Evolutionary conservation across 2,113 vertebrate genomes (phyloP), one percentile per base, ranked within the genome.

Genomic region (Glaucidium brasilianum): DNA sequence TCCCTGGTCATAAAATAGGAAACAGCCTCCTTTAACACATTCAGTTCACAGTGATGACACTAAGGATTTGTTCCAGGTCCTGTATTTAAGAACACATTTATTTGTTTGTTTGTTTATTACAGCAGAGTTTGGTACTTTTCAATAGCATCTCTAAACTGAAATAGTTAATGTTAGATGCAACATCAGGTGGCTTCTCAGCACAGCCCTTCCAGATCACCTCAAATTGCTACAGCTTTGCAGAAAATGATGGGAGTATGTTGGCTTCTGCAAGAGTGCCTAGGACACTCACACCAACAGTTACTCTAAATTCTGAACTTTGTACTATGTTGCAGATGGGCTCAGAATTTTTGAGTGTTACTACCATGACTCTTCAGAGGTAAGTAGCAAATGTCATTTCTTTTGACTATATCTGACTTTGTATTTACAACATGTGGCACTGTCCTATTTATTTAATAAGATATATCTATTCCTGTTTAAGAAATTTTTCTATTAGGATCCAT

Each of bases 391-490:
- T 59, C 0, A 64, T 92, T 95, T 91, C 60, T 71, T 78, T 85
- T 52, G 56, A 71, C 91, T 59, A 35, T 32, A 53, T 76, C 62
- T 85, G 43, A 39, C 66, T 92, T 89, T 26, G 15, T 66, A 83
- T 94, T 93, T 94, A 83, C 62, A 83, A 32, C 56, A 63, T 53
- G 56, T 67, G 43, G 63, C 68, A n/a, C 55, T n/a, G 20, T 47
- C 32, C 32, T 80, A 76, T 88, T 94, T 94, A 59, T 86, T 94
- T 88, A 74, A 84, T 62, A 91, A 87, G 71, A 79, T 68, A n/a
- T 71, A 66, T 77, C 83, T 89, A 60, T 49, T 89, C 66, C 66
- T 45, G 60, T 87, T 88, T 90, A 93, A 88, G 49, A 95, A 87
- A 94, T 45, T 30, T 91, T 87, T 94, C 76, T 78, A 45, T 91